phyloP scores from a whole-genome alignment of 2,113 vertebrate genomes.

The Empidonax traillii region DNA sequence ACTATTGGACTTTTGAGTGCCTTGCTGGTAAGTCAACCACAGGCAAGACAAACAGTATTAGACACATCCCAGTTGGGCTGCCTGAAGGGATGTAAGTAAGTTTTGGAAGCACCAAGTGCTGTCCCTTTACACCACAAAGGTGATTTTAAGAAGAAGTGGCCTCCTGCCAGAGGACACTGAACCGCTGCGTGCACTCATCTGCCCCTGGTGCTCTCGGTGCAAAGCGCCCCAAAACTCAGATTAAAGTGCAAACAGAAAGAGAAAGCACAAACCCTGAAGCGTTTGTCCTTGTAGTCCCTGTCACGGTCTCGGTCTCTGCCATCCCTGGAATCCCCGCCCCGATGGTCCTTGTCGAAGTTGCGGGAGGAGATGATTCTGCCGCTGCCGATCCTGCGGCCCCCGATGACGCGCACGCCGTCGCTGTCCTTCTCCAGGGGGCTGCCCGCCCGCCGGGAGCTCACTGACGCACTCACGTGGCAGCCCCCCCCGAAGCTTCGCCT shows the following conservation, averaged over 20 bases:
- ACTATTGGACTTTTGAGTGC: background rate
- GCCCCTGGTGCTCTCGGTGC: background rate
- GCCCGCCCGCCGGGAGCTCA: constrained; percentile 81
- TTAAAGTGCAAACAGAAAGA: rapidly evolving
- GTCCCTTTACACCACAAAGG: background rate
- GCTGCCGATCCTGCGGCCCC: constrained; percentile 90
- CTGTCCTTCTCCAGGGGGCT: constrained; percentile 94
- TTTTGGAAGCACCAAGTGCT: background rate
- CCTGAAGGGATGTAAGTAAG: background rate
- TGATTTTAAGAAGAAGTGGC: background rate
- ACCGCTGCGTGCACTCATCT: background rate
- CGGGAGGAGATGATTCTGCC: constrained; percentile 91
- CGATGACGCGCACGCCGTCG: constrained; percentile 85
- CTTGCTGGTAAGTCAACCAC: background rate
- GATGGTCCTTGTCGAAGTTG: constrained; percentile 88
- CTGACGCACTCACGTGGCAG: constrained; percentile 84
- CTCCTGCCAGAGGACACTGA: background rate
- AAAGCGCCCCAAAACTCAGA: rapidly evolving
- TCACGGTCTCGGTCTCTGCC: constrained; percentile 81
- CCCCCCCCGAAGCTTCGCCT: constrained; percentile 96
- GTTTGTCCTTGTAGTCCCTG: constrained; percentile 94
- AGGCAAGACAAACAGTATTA: background rate
- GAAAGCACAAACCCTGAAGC: constrained; percentile 85
- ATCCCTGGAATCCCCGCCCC: constrained; percentile 75
- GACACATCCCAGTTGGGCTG: background rate